Conservation (phyloP, 2,113 vertebrate genomes). For the Noctilio leporinus region DNA sequence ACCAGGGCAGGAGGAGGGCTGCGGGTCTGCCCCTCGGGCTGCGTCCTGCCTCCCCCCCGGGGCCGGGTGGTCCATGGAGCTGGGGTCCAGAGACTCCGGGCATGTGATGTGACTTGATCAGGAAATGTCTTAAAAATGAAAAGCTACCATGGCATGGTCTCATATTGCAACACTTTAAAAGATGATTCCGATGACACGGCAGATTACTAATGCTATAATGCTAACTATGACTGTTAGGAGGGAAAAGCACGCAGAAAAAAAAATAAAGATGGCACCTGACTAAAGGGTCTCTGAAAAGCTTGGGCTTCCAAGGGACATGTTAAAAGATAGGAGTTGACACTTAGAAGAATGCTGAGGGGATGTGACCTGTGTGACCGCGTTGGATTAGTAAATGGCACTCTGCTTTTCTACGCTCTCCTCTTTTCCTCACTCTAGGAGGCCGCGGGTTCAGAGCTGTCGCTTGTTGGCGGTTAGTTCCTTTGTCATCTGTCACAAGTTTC, state of each 20-base stretch:
- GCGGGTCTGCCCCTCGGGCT: background rate
- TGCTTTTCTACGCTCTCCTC: background rate
- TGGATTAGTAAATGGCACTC: background rate
- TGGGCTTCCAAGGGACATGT: background rate
- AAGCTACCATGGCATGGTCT: background rate
- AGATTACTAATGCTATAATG: background rate
- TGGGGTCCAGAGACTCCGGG: background rate
- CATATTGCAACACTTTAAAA: background rate
- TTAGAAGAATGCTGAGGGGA: background rate
- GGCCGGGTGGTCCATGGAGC: background rate
- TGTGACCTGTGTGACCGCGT: too few relatives aligned
- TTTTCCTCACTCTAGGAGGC: background rate
- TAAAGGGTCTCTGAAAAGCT: background rate
- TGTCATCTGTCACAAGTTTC: background rate
- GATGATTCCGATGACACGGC: background rate
- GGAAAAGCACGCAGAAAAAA: background rate
- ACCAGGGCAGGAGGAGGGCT: rapidly evolving
- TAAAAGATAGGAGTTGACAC: background rate
- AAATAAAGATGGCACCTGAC: background rate
- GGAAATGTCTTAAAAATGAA: background rate
- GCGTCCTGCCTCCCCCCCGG: background rate
- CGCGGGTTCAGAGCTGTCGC: background rate
- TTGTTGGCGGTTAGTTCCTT: background rate
- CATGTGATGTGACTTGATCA: background rate
- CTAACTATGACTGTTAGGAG: background rate